phyloP scores from a whole-genome alignment of 2,888 invertebrate genomes.

The Bombylius discolor region DNA sequence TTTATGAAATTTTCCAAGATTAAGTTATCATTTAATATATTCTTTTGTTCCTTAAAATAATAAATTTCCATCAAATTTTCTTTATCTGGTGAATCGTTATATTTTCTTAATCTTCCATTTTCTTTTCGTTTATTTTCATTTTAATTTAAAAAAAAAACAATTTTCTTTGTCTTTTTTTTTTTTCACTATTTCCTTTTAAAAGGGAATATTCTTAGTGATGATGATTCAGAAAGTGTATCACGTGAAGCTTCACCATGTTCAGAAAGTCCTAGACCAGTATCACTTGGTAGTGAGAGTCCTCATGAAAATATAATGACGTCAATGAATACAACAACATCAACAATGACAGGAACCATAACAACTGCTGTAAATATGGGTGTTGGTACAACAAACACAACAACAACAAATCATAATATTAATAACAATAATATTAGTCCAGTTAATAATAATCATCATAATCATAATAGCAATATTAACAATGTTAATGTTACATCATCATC shows the following conservation, averaged over 20 bases:
- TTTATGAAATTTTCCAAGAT: no score
- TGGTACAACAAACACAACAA: neutral
- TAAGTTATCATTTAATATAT: no score
- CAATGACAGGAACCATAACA: neutral
- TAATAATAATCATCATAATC: neutral
- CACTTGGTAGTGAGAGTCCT: slow-evolving; percentile 20
- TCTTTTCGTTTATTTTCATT: neutral
- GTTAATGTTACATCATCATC: slow-evolving; percentile 2
- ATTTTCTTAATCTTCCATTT: no score
- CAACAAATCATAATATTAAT: neutral
- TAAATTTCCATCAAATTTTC: no score
- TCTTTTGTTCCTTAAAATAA: no score
- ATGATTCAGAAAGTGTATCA: slow-evolving; percentile 51
- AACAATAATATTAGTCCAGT: neutral
- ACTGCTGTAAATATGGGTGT: neutral
- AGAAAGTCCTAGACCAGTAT: slow-evolving; percentile 39
- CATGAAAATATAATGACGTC: slow-evolving; percentile 35
- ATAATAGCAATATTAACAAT: neutral
- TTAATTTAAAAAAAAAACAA: neutral
- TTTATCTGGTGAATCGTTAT: no score
- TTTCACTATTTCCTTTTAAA: neutral
- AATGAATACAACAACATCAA: slow-evolving; percentile 20
- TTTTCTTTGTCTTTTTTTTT: neutral
- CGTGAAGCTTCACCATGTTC: slow-evolving; percentile 61
- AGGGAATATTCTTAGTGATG: slow-evolving; percentile 40